A percentile compares a stretch with the other conserved stretches of the same genome.
phyloP scores from a whole-genome alignment of 2,888 invertebrate species.

The Fragum whitleyi region DNA sequence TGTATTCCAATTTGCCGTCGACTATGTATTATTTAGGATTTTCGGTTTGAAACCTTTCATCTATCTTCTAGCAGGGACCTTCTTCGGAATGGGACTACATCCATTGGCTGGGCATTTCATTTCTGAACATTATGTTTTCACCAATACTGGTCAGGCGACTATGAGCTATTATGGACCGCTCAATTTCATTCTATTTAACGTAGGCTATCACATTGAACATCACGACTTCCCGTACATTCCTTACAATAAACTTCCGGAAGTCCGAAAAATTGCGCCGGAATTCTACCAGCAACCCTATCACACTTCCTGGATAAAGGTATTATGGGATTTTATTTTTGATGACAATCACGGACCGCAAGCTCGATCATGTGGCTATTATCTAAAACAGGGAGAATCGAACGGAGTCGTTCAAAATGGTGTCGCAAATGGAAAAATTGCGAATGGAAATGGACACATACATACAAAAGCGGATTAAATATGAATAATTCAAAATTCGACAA shows the following conservation, averaged over 20 bases:
- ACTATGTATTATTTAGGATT: conserved; percentile 73
- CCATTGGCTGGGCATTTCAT: conserved; percentile 85
- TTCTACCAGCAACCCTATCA: conserved; percentile 98
- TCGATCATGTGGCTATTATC: conserved; percentile 86
- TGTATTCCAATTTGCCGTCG: conserved; percentile 76
- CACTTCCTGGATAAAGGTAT: conserved; percentile 95
- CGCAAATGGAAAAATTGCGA: not conserved
- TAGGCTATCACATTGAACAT: conserved; percentile 85
- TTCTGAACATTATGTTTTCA: conserved; percentile 84
- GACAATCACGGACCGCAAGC: conserved; percentile 98
- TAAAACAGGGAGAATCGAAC: conserved; percentile 20
- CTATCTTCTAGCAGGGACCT: conserved; percentile 81
- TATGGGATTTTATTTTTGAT: conserved; percentile 98
- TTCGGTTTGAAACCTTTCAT: conserved; percentile 81
- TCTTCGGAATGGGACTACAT: conserved; percentile 83
- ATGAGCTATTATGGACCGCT: conserved; percentile 85
- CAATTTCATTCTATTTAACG: conserved; percentile 84
- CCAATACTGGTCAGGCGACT: conserved; percentile 81
- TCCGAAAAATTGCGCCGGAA: conserved; percentile 90
- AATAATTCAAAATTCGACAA: no score
- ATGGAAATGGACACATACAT: conserved; percentile 9
- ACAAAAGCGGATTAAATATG: not conserved
- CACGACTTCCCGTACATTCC: conserved; percentile 86
- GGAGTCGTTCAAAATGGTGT: conserved; percentile 4
- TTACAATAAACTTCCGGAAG: conserved; percentile 81